These are phyloP conservation scores for Dryobota labecula DNA, from an alignment of 2,888 invertebrate species.

Conservation along the genomic window DNA sequence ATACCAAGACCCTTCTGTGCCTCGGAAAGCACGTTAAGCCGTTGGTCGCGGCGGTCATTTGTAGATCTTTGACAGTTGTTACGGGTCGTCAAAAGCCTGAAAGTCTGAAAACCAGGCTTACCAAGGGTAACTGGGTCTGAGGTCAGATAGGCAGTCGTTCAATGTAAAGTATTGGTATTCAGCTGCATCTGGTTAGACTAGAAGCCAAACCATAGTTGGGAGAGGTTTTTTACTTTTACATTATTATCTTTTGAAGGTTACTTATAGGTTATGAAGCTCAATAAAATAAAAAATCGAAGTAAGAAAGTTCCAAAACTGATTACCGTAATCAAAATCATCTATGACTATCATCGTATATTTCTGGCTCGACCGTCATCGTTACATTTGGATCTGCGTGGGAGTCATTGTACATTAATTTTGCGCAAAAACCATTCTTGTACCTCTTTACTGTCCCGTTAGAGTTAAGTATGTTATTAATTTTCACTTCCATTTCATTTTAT, in stretches of 20 bases:
- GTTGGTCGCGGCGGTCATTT: no score
- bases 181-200: no score
- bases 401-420: slow-evolving; percentile 58
- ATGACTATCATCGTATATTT: slow-evolving; percentile 26
- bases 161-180: no score
- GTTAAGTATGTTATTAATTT: slow-evolving; percentile 54
- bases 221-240: not conserved
- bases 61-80: no score
- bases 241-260: not conserved
- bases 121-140: no score
- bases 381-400: slow-evolving; percentile 56
- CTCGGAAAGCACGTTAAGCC: no score
- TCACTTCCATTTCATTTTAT: slow-evolving; percentile 42
- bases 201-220: no score
- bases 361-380: slow-evolving; percentile 55
- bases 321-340: slow-evolving; percentile 33
- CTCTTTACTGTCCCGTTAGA: slow-evolving; percentile 56
- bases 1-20: no score
- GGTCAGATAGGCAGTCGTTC: no score
- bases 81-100: no score
- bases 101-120: no score
- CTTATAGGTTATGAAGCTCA: no score
- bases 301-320: slow-evolving; percentile 17
- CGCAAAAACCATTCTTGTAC: slow-evolving; percentile 44
- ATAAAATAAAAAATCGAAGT: not conserved